phyloP scores from a whole-genome alignment of 2,888 invertebrate species.

The Phyllotreta cruciferae region DNA sequence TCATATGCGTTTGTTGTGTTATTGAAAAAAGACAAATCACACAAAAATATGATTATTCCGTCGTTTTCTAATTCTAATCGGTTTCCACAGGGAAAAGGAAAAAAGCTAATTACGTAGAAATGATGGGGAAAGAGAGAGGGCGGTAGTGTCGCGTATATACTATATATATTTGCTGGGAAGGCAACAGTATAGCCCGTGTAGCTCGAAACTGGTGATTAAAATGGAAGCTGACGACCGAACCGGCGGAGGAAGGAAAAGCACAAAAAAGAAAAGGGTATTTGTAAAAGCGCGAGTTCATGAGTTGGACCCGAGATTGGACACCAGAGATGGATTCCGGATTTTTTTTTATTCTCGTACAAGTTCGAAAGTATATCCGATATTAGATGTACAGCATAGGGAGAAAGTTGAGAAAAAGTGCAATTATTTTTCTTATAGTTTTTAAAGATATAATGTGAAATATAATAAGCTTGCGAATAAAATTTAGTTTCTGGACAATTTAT shows the following conservation, averaged over 20 bases:
- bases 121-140: background rate
- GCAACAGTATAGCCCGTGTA: slow-evolving; percentile 15
- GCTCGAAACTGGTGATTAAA: slow-evolving; percentile 36
- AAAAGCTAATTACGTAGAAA: background rate
- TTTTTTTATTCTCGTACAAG: background rate
- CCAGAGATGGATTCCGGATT: slow-evolving; percentile 16
- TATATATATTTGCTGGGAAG: background rate
- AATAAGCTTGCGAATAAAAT: no score
- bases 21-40: no score
- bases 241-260: slow-evolving; percentile 22
- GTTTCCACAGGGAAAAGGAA: no score
- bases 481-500: no score
- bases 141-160: background rate
- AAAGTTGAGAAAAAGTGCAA: no score
- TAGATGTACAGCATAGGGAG: no score
- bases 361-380: no score
- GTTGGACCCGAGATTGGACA: slow-evolving; percentile 33
- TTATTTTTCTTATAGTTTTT: no score
- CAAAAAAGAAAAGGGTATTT: slow-evolving; percentile 34
- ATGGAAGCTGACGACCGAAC: slow-evolving; percentile 30
- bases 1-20: no score
- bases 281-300: slow-evolving; percentile 35
- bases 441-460: no score
- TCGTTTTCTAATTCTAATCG: no score
- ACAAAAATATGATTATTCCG: no score